Conservation (phyloP, 2,797 vertebrate genomes). For the Esox masquinongy region DNA sequence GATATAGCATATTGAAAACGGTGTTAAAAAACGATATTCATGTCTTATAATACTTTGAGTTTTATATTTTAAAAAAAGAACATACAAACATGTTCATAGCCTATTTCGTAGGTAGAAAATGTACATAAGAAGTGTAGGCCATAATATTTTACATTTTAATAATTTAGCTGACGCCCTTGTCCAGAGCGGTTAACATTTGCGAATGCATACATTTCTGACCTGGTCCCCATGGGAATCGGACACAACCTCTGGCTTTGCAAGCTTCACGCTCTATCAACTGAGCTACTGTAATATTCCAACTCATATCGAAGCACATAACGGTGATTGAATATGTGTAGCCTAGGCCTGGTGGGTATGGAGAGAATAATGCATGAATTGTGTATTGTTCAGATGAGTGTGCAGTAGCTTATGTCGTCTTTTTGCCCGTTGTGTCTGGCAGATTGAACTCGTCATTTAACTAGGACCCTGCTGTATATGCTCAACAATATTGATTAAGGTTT, state of each 20-base stretch:
- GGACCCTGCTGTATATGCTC: constrained; percentile 34
- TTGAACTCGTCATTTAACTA: constrained; percentile 42
- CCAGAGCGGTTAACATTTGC: too few relatives aligned
- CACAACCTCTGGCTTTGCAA: too few relatives aligned
- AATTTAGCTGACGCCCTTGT: too few relatives aligned
- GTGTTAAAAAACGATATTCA: not conserved
- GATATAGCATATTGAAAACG: not conserved
- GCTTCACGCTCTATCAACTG: too few relatives aligned
- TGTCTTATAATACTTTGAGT: not conserved
- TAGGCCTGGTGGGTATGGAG: constrained; percentile 52
- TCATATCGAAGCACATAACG: constrained; percentile 13
- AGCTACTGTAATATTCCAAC: not conserved
- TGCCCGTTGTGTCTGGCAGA: constrained; percentile 60
- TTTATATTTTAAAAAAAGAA: not conserved
- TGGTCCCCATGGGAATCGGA: too few relatives aligned
- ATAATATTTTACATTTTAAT: too few relatives aligned
- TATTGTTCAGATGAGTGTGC: constrained; percentile 68
- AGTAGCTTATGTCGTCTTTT: constrained; percentile 55
- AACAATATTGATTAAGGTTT: constrained; percentile 19
- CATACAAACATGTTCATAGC: not conserved
- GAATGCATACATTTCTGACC: too few relatives aligned
- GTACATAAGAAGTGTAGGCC: not conserved
- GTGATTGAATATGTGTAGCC: constrained; percentile 47
- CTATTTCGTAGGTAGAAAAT: too few relatives aligned
- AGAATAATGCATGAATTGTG: constrained; percentile 76